Base-by-base conservation (phyloP, 2,888 invertebrate species). In the Chrysolina oricalcia region DNA sequence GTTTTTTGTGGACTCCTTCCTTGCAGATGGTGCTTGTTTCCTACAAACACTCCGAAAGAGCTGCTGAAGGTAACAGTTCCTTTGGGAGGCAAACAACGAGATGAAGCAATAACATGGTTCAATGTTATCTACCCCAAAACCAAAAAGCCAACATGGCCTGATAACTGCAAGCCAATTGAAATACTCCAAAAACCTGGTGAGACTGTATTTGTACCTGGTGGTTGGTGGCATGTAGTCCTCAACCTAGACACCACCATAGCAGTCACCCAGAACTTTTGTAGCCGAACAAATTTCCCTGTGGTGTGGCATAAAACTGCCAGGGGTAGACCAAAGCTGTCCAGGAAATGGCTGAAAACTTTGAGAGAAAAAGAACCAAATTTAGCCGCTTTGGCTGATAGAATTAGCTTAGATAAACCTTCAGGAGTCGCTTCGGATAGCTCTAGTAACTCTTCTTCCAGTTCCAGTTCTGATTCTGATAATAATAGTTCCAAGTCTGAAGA, bases 211-310 rank as follows among this genome's bases (percentile, higher is more conserved):
- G 98, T 99, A 72, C 98, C 98, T 11, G 98, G 98, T 19, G 99
- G 99, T 11, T 99, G 99, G 99, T 99, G 99, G 99, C 99, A 99
- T 88, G 99, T 99, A 21, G 99, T 99, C 15, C 91, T 99, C 41
- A 99, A 99, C 89, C 90, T 99, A 77, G 98, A 98, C 85, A 94
- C 95, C 79, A 99, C 99, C 0, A 94, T 99, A 64, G 99, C 99
- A 13, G 96, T 99, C 17, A 99, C 99, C 0, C 99, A 99, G 88
- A 99, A 99, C 89, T 99, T 98, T 88, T 96, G 96, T 87, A 98
- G 98, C 82, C 92, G 94, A 77, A 97, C 97, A 0, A 99, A 99
- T 90, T 98, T 99, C 87, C 97, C 98, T 0, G 93, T 98, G 15
- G 98, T 99, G 0, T 99, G 98, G 98, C 98, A 98, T 88, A 98